These are phyloP conservation scores for Chydorus sphaericus DNA, from an alignment of 2,888 invertebrate species.

Conservation along the genomic window DNA sequence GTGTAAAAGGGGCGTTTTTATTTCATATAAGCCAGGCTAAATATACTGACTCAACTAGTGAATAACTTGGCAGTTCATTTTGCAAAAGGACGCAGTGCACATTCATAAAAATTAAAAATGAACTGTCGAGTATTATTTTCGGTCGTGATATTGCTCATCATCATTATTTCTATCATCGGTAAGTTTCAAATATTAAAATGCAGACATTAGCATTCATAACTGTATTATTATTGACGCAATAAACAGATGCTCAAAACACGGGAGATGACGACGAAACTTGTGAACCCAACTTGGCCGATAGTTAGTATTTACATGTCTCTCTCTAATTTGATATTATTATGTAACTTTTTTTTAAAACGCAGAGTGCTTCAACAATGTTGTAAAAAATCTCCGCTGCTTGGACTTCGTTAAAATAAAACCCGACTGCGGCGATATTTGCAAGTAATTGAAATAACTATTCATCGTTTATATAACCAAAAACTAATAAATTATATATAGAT, in stretches of 20 bases:
- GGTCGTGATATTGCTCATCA: no score
- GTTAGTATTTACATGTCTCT: background rate
- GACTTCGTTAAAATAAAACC: background rate
- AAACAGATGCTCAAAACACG: background rate
- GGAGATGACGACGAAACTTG: background rate
- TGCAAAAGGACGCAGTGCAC: no score
- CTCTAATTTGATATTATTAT: background rate
- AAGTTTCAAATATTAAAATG: no score
- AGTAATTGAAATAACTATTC: background rate
- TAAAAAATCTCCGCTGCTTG: background rate
- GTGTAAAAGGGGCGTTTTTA: no score
- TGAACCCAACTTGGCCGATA: background rate
- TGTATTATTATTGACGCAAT: no score
- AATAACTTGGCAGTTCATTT: no score
- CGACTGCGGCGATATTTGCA: background rate
- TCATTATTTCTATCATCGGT: no score
- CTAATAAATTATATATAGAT: conserved; percentile 3
- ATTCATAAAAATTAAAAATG: no score
- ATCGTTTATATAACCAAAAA: background rate
- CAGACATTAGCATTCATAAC: no score
- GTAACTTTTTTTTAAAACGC: background rate
- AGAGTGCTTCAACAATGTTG: background rate
- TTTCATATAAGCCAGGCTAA: no score
- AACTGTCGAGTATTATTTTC: no score
- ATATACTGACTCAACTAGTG: no score